Evolutionary conservation across 2,113 vertebrate species (phyloP), one percentile per base, ranked within the genome.

Genomic region (Perca fluviatilis): DNA sequence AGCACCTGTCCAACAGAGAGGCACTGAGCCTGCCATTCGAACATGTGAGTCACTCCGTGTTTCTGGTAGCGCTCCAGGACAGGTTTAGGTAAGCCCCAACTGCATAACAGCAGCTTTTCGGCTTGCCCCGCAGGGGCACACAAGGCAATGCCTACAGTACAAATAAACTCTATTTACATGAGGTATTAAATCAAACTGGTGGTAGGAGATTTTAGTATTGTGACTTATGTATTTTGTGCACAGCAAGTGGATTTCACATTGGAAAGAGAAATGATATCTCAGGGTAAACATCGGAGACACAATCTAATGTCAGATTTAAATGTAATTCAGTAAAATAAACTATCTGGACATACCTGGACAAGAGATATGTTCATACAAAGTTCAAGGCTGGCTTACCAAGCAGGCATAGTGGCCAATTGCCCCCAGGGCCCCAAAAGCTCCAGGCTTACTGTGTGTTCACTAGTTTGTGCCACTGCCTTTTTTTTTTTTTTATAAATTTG

Each of bases 11-110:
- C 96, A 2, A 97, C 92, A 91, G 96, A 95, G 70, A 99, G 96
- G 74, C 98, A 99, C 86, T 99, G 97, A 81, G 98, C 98, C 93
- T 99, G 98, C 98, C 98, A 99, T 81, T 97, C 96, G 91, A 99
- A 99, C 97, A 99, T 99, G 77, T 84, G 95, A 57, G 95, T 94
- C 51, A 99, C 96, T 65, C 97, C 96, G 15, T 97, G 94, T 76
- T 95, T 95, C 77, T 95, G 95, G 75, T 99, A 99, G 81, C 96
- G 96, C 73, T 97, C 95, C 71, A 99, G 90, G 67, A 99, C 96
- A 6, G 93, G 93, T 84, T 93, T 93, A 25, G 98, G 98, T 57
- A 99, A 96, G 74, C 97, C 97, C 98, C 98, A 99, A 40, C 95
- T 99, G 89, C 96, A 96, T 78, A 99, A 91, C 4, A 98, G 92